These are phyloP conservation scores for Pollenia amentaria DNA, from an alignment of 2,888 invertebrate genomes.

Conservation along the genomic window DNA sequence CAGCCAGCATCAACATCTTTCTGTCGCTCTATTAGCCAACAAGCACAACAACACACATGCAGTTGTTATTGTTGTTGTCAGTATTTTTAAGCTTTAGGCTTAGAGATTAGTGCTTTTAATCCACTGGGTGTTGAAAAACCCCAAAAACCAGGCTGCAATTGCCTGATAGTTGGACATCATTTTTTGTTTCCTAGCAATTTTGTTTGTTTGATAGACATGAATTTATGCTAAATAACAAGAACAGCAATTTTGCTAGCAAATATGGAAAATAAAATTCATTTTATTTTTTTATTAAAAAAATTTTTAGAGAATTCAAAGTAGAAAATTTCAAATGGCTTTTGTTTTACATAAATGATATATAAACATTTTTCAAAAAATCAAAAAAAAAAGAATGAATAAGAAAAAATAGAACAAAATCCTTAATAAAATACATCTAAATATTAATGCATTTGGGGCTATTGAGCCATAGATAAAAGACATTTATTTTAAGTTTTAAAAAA, in stretches of 20 bases:
- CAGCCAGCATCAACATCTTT: slow-evolving; percentile 20
- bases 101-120: slow-evolving; percentile 71
- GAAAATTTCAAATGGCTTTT: slow-evolving; percentile 41
- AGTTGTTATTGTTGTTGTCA: slow-evolving; percentile 31
- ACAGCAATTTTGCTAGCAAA: slow-evolving; percentile 15
- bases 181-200: slow-evolving; percentile 5
- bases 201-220: slow-evolving; percentile 49
- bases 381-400: background rate
- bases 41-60: slow-evolving; percentile 3
- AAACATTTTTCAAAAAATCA: slow-evolving; percentile 48
- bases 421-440: slow-evolving; percentile 40
- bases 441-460: slow-evolving; percentile 45
- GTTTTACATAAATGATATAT: slow-evolving; percentile 58
- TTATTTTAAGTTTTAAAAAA: slow-evolving; percentile 29
- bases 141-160: slow-evolving; percentile 9
- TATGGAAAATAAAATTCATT: slow-evolving; percentile 39
- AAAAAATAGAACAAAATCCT: slow-evolving; percentile 21
- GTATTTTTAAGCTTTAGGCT: slow-evolving; percentile 68
- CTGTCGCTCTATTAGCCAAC: slow-evolving; percentile 36
- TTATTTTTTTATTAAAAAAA: slow-evolving; percentile 4
- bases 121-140: slow-evolving; percentile 59
- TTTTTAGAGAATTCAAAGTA: slow-evolving; percentile 31
- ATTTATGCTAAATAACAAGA: slow-evolving; percentile 37
- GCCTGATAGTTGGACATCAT: slow-evolving; percentile 26
- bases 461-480: slow-evolving; percentile 33